Base-by-base conservation (phyloP, 2,113 vertebrate genomes). In the Lampris megalopsis region DNA sequence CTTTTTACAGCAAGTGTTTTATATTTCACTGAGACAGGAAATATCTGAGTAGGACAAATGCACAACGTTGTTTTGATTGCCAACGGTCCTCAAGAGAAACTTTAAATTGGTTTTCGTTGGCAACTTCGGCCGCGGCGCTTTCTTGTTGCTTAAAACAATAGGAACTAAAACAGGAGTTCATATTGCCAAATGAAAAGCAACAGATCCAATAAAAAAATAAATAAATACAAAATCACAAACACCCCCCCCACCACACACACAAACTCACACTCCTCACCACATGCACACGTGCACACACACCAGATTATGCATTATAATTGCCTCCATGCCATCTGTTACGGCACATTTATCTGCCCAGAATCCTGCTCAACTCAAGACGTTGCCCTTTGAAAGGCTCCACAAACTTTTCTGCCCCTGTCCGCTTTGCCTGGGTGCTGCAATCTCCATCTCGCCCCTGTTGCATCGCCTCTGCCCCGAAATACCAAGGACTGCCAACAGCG, bases 21-120 rank as follows among this genome's bases (percentile, higher is more conserved):
- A 56, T 50, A 6, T 68, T 61, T 77, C 2, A 79, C 70, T 53
- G 50, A 53, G n/a, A n/a, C 73, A 68, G 50, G 71, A 64, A 83
- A 43, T 38, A 68, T 60, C 35, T 49, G 4, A 3, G 48, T 9
- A 68, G 70, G 70, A 63, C 63, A 58, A 77, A 81, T 77, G 62
- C 50, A 77, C 84, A 84, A 73, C 8, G 79, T 4, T 61, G 48
- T 64, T 78, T 77, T 75, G 37, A 60, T 85, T 63, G 59, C 9
- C 24, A 53, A 36, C 6, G 1, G 7, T 11, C 57, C 57, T 11
- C 10, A 40, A n/a, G 1, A 37, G 8, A 71, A 73, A 73, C 47
- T 63, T 79, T 41, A 9, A 7, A 63, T 5, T 56, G 13, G 43
- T 45, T 70, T 80, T 76, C 5, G 57, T 68, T 11, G 58, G n/a